A percentile compares a stretch with the other conserved stretches of the same genome.
Conservation (phyloP, 2,888 invertebrate species). For the Psylliodes chrysocephalus region DNA sequence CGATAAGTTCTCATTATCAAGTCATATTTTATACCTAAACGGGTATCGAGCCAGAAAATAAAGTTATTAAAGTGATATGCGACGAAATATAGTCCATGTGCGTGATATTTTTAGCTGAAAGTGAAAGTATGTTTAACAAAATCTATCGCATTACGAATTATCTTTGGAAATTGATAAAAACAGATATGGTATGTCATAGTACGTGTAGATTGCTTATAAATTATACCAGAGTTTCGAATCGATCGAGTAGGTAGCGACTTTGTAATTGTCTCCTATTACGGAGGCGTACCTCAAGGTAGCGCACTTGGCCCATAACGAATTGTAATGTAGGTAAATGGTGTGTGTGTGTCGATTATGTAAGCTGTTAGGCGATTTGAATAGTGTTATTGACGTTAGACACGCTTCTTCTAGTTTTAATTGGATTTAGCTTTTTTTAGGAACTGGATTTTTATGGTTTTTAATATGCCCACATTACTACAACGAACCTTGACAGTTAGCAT, state of each 20-base stretch:
- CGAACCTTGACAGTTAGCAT: no score
- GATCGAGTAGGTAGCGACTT: not conserved
- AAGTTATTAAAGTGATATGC: not conserved
- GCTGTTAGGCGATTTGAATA: not conserved
- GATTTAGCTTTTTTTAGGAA: no score
- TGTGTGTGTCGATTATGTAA: constrained; percentile 4
- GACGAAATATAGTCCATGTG: not conserved
- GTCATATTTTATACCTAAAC: not conserved
- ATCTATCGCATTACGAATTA: not conserved
- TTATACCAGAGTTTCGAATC: not conserved
- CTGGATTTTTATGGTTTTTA: no score
- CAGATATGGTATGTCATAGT: constrained; percentile 1
- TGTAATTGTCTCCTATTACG: constrained; percentile 10
- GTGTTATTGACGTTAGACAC: not conserved
- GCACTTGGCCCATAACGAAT: not conserved
- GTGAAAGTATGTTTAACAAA: not conserved
- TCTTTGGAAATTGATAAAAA: constrained; percentile 2
- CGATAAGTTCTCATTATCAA: constrained; percentile 4
- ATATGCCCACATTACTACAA: no score
- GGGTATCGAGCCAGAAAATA: not conserved
- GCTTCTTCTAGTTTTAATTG: not conserved
- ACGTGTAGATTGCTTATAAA: not conserved
- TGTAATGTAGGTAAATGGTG: not conserved
- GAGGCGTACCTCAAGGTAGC: constrained; percentile 25
- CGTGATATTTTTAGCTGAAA: not conserved